Percentiles rank a stretch among this genome's conserved stretches.
Conservation (phyloP, 2,888 invertebrate genomes). For the Thecophora atra region DNA sequence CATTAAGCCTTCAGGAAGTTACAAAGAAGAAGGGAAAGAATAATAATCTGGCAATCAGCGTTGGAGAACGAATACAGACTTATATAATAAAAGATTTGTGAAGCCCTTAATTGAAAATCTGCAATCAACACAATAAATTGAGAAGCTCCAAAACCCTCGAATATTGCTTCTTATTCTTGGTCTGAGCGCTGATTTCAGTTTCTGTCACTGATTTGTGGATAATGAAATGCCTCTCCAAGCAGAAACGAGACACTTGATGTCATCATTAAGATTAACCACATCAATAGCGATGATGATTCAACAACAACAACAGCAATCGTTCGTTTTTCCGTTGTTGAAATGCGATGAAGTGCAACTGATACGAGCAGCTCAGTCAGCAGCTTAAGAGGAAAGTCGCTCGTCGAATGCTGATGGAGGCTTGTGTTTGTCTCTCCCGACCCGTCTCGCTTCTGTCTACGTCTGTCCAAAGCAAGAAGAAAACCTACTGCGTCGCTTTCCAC, state of each 20-base stretch:
- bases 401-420: not conserved
- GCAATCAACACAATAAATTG: too few relatives aligned
- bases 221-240: not conserved
- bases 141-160: too few relatives aligned
- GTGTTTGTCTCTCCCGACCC: not conserved
- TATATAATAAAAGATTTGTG: too few relatives aligned
- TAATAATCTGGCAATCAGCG: too few relatives aligned
- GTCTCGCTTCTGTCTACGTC: not conserved
- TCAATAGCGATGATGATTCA: not conserved
- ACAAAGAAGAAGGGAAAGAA: too few relatives aligned
- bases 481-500: not conserved
- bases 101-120: too few relatives aligned
- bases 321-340: slow-evolving; percentile 3
- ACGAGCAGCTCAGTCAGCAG: not conserved
- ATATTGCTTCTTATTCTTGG: too few relatives aligned
- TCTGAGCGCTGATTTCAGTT: not conserved
- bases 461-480: not conserved
- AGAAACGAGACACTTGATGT: not conserved
- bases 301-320: too few relatives aligned
- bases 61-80: too few relatives aligned
- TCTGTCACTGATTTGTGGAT: not conserved
- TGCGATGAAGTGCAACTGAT: slow-evolving; percentile 29
- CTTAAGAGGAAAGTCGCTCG: not conserved
- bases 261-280: slow-evolving; percentile 24
- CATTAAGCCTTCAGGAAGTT: too few relatives aligned